A percentile compares a stretch with the other conserved stretches of the same genome.
These are phyloP conservation scores for Marisa cornuarietis DNA, from an alignment of 1,140 invertebrate genomes.

Conservation along the genomic window DNA sequence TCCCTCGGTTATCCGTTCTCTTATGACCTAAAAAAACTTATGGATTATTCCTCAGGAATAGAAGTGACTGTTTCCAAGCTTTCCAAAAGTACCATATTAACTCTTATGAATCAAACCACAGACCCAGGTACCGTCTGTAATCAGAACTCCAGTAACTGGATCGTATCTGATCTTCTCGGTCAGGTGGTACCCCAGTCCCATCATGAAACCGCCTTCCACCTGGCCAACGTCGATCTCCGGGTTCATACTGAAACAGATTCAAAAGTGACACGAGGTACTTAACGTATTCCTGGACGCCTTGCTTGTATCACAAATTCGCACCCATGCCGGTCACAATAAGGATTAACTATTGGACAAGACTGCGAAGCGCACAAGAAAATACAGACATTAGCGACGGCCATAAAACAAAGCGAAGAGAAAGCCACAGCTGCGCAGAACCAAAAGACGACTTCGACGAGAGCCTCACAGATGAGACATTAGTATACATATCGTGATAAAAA, in stretches of 20 bases:
- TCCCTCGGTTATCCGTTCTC: background rate
- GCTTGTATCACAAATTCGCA: no score
- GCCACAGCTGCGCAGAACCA: no score
- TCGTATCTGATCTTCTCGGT: slow-evolving; percentile 79
- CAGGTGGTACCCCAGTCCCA: slow-evolving; percentile 86
- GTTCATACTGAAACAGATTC: slow-evolving; percentile 37
- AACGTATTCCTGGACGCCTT: no score
- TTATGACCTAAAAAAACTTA: background rate
- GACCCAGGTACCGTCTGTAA: slow-evolving; percentile 82
- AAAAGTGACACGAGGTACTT: no score
- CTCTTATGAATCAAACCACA: background rate
- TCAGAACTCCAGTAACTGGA: slow-evolving; percentile 72
- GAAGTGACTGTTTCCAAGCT: background rate
- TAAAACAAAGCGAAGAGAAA: no score
- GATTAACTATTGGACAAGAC: no score
- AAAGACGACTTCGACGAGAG: no score
- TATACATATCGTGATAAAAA: no score
- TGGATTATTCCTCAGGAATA: background rate
- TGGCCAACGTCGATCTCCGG: slow-evolving; percentile 80
- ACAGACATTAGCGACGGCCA: no score
- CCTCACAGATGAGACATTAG: no score
- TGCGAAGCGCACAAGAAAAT: no score
- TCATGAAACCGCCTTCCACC: slow-evolving; percentile 85
- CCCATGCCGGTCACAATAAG: no score
- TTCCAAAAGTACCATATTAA: background rate